Conservation (phyloP, 2,113 vertebrate species). For the Amphilophus citrinellus region DNA sequence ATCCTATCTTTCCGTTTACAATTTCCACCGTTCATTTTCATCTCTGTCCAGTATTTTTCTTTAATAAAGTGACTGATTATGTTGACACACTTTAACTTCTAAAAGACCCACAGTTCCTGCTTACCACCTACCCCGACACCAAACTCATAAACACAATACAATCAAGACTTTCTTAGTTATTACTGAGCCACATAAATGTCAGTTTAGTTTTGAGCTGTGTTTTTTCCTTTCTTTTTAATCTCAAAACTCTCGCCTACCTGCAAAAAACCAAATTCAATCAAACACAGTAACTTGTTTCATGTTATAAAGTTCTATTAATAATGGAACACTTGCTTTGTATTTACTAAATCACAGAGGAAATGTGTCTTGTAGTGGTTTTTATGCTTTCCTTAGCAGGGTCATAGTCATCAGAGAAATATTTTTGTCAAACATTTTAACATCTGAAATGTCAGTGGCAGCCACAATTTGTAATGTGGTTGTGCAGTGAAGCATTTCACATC, state of each 20-base stretch:
- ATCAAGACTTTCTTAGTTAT: neutral
- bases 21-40: neutral
- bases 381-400: neutral
- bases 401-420: slow-evolving; percentile 37
- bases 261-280: neutral
- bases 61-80: slow-evolving; percentile 11
- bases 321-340: neutral
- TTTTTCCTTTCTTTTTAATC: too few relatives aligned
- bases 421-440: slow-evolving; percentile 26
- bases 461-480: slow-evolving; percentile 41
- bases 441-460: slow-evolving; percentile 51
- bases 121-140: neutral
- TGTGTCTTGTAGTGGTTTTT: slow-evolving; percentile 3
- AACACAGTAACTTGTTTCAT: neutral
- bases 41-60: slow-evolving; percentile 10
- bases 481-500: slow-evolving; percentile 46
- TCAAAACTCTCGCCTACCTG: neutral
- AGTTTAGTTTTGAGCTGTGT: neutral
- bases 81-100: neutral
- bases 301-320: neutral
- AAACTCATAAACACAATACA: neutral
- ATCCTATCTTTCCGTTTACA: slow-evolving; percentile 43
- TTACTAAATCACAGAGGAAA: neutral
- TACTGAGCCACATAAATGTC: neutral
- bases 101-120: neutral